Evolutionary conservation across 2,797 vertebrate species (phyloP).

Genomic region (Pipistrellus kuhlii): DNA sequence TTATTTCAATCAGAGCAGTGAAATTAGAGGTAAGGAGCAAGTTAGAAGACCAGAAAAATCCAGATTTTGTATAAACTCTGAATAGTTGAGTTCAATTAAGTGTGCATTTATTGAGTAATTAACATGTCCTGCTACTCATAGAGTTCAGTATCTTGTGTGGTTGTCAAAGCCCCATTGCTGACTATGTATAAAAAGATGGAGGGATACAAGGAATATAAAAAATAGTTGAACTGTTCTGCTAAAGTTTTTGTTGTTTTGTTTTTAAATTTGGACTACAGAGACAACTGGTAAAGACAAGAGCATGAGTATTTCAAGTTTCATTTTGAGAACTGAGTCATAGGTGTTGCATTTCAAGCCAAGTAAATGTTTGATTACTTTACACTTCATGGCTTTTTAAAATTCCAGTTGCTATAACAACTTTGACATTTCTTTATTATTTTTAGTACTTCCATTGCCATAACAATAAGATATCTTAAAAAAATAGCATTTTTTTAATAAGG

Average conservation of each 20-base stretch:
- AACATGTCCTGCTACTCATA: slow-evolving; percentile 24
- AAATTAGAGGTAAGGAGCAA: slow-evolving; percentile 35
- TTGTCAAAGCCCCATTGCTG: not conserved
- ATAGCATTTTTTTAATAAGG: slow-evolving; percentile 78
- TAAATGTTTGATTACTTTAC: slow-evolving; percentile 89
- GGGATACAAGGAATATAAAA: not conserved
- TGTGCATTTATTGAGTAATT: not conserved
- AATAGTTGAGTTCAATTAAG: slow-evolving; percentile 39
- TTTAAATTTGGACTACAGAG: slow-evolving; percentile 72
- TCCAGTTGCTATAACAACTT: slow-evolving; percentile 92
- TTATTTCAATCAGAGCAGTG: not conserved
- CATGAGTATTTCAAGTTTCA: slow-evolving; percentile 80
- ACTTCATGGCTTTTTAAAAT: slow-evolving; percentile 90
- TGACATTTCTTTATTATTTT: slow-evolving; percentile 90
- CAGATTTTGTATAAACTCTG: not conserved
- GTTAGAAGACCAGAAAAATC: slow-evolving; percentile 54
- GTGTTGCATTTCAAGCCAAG: slow-evolving; percentile 87
- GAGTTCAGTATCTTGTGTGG: not conserved
- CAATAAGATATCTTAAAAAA: slow-evolving; percentile 88
- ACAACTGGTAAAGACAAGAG: slow-evolving; percentile 70
- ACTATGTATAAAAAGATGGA: not conserved
- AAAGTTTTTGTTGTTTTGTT: slow-evolving; percentile 22
- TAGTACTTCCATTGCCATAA: slow-evolving; percentile 90
- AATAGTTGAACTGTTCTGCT: slow-evolving; percentile 9
- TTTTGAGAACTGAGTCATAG: slow-evolving; percentile 88